Conservation (phyloP, 2,113 vertebrate species). For the Myiozetetes cayanensis region DNA sequence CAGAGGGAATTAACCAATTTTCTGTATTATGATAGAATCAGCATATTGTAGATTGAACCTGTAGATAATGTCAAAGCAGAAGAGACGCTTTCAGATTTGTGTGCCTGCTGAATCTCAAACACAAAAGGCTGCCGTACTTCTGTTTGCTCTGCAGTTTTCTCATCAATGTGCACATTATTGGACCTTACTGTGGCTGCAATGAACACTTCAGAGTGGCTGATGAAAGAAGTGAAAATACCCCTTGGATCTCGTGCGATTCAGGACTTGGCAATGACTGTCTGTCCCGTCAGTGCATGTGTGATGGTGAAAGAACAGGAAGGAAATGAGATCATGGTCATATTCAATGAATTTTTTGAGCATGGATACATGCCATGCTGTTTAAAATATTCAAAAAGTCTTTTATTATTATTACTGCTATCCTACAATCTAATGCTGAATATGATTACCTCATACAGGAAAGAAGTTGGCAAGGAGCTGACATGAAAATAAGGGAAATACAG, state of each 20-base stretch:
- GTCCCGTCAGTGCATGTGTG: neutral
- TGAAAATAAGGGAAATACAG: neutral
- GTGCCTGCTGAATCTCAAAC: slow-evolving; percentile 75
- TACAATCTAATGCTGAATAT: neutral
- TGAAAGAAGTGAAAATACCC: slow-evolving; percentile 43
- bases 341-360: neutral
- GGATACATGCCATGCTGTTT: neutral
- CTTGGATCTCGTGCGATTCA: slow-evolving; percentile 43
- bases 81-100: slow-evolving; percentile 61
- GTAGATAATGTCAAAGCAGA: slow-evolving; percentile 79
- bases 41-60: slow-evolving; percentile 85
- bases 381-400: neutral
- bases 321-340: neutral
- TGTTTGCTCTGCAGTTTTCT: slow-evolving; percentile 67
- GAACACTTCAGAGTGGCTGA: slow-evolving; percentile 49
- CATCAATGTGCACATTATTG: slow-evolving; percentile 57
- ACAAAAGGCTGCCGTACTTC: slow-evolving; percentile 44
- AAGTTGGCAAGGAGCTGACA: neutral
- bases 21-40: slow-evolving; percentile 92
- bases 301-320: neutral
- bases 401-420: neutral
- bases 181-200: slow-evolving; percentile 31
- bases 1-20: slow-evolving; percentile 87
- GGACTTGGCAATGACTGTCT: neutral
- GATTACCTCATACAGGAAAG: neutral